Evolutionary conservation across 2,888 invertebrate genomes (phyloP).

Genomic region (Hydropsyche betteni): DNA sequence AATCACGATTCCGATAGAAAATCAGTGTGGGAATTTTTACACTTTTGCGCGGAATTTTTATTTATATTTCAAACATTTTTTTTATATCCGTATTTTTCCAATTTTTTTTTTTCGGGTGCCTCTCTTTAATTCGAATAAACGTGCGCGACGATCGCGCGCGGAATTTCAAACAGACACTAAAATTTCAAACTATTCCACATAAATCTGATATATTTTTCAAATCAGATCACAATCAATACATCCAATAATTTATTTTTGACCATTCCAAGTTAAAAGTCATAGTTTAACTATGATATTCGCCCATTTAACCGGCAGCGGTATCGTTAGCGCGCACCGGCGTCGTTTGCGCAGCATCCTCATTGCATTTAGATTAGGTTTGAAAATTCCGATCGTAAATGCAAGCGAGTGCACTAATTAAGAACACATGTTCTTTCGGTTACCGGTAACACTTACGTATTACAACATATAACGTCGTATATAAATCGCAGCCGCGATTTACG

Average conservation of each 20-base stretch:
- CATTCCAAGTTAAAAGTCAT: too few relatives aligned
- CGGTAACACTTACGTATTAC: slow-evolving; percentile 1
- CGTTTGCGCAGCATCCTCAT: slow-evolving; percentile 36
- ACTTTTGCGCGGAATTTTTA: slow-evolving; percentile 37
- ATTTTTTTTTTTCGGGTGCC: too few relatives aligned
- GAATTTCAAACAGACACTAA: too few relatives aligned
- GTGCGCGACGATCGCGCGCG: background rate
- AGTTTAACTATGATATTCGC: too few relatives aligned
- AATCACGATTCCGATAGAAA: slow-evolving; percentile 49
- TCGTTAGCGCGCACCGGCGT: slow-evolving; percentile 11
- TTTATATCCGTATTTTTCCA: background rate
- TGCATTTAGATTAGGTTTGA: slow-evolving; percentile 39
- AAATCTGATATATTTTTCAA: too few relatives aligned
- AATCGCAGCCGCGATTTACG: slow-evolving; percentile 3
- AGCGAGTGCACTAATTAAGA: slow-evolving; percentile 36
- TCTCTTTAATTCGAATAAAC: slow-evolving; percentile 2
- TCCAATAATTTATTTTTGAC: too few relatives aligned
- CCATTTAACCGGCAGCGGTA: too few relatives aligned
- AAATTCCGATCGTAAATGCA: slow-evolving; percentile 41
- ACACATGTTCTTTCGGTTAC: slow-evolving; percentile 27
- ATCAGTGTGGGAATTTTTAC: slow-evolving; percentile 49
- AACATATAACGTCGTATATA: slow-evolving; percentile 19
- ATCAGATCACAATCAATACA: too few relatives aligned
- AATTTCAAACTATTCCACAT: too few relatives aligned
- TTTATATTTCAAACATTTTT: slow-evolving; percentile 1